Percentiles rank a stretch among this genome's conserved stretches.
phyloP scores from a whole-genome alignment of 2,888 invertebrate genomes.

The Parthenolecanium corni region DNA sequence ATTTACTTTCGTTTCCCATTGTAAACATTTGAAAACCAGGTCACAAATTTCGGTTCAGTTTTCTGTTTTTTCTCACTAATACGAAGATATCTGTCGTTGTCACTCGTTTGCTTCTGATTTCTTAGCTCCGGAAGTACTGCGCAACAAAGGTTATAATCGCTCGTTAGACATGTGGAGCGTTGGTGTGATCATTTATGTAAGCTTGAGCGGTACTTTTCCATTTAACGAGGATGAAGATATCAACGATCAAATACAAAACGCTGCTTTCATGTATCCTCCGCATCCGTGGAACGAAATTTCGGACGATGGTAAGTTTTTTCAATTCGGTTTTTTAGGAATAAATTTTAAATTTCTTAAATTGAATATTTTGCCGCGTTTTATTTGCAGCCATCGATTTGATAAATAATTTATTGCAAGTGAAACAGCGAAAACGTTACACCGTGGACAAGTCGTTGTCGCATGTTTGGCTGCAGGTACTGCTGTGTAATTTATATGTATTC shows the following conservation, averaged over 20 bases:
- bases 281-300: slow-evolving; percentile 96
- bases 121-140: slow-evolving; percentile 92
- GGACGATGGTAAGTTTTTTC: slow-evolving; percentile 53
- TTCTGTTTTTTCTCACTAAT: too few species aligned
- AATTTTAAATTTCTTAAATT: neutral
- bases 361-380: neutral
- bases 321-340: neutral
- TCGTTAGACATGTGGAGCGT: slow-evolving; percentile 99
- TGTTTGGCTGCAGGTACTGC: slow-evolving; percentile 80
- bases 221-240: slow-evolving; percentile 99
- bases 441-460: slow-evolving; percentile 93
- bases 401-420: slow-evolving; percentile 92
- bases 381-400: slow-evolving; percentile 90
- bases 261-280: slow-evolving; percentile 98
- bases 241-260: slow-evolving; percentile 98
- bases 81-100: too few species aligned
- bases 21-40: too few species aligned
- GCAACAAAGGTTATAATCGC: slow-evolving; percentile 97
- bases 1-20: too few species aligned
- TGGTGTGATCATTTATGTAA: slow-evolving; percentile 97
- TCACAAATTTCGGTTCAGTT: too few species aligned
- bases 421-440: slow-evolving; percentile 85
- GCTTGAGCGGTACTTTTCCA: slow-evolving; percentile 95
- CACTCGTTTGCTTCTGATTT: too few species aligned
- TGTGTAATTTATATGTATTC: neutral